Evolutionary conservation across 1,140 invertebrate species (phyloP).

Genomic region (Drosophila guanche): DNA sequence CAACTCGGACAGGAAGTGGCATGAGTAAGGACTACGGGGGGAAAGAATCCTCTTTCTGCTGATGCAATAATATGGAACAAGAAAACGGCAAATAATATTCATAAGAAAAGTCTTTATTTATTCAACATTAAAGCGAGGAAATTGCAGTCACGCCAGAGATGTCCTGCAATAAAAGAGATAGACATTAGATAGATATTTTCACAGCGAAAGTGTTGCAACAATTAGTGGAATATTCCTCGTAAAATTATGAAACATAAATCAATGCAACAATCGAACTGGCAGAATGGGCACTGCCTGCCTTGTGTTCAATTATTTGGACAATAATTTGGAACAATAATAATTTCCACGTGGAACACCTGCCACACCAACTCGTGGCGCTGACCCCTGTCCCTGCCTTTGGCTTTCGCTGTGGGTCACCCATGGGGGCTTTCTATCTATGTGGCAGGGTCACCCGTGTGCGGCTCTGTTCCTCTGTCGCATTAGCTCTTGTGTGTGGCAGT

Average conservation of each 20-base stretch:
- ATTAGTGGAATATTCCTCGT: conserved; percentile 24
- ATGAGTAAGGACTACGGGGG: background rate
- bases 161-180: conserved; percentile 22
- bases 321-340: conserved; percentile 55
- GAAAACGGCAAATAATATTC: conserved; percentile 18
- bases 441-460: no score
- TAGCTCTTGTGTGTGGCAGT: conserved; percentile 24
- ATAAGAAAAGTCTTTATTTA: conserved; percentile 1
- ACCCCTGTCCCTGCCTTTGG: no score
- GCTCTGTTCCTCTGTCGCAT: conserved; percentile 6
- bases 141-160: background rate
- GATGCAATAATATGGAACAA: conserved; percentile 53
- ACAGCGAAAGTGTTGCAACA: conserved; percentile 14
- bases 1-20: background rate
- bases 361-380: background rate
- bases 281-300: conserved; percentile 10
- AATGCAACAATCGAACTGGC: conserved; percentile 12
- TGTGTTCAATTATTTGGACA: conserved; percentile 37
- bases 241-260: conserved; percentile 24
- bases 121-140: conserved; percentile 16
- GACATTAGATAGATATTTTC: conserved; percentile 21
- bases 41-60: conserved; percentile 25
- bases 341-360: conserved; percentile 17
- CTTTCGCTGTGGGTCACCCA: conserved; percentile 24
- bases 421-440: conserved; percentile 1